A percentile compares a stretch with the other conserved stretches of the same genome.
Evolutionary conservation across 1,140 invertebrate genomes (phyloP).

Genomic region (Drosophila kohkoa): DNA sequence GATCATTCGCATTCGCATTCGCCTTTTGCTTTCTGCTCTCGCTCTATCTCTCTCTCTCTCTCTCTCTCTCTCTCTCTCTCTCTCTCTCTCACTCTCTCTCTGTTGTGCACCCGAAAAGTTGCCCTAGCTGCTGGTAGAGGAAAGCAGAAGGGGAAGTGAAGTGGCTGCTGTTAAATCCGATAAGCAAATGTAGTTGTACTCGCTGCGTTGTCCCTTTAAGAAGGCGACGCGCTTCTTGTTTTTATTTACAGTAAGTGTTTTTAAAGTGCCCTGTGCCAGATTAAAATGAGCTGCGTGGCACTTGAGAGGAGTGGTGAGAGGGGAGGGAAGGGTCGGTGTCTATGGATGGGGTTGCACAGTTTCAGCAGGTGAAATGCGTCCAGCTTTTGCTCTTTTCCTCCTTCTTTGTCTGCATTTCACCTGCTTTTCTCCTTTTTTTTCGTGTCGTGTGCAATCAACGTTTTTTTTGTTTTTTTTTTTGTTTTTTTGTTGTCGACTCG

Average conservation of each 20-base stretch:
- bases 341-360: constrained; percentile 1
- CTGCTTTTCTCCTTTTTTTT: constrained; percentile 13
- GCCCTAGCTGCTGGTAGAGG: constrained; percentile 37
- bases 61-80: not conserved
- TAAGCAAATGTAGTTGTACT: constrained; percentile 77
- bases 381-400: not conserved
- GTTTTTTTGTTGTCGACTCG: constrained; percentile 10
- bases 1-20: constrained; percentile 61
- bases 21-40: constrained; percentile 39
- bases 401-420: not conserved
- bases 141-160: not conserved
- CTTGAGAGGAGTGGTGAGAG: not conserved
- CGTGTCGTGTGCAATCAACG: constrained; percentile 59
- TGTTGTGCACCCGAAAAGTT: constrained; percentile 61
- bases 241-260: constrained; percentile 62
- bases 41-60: too few species aligned
- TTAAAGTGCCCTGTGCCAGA: constrained; percentile 58
- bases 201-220: constrained; percentile 48
- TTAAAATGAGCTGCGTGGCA: constrained; percentile 37
- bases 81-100: too few species aligned
- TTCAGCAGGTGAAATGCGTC: constrained; percentile 34
- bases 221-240: constrained; percentile 51
- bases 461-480: constrained; percentile 36
- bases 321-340: not conserved
- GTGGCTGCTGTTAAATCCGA: constrained; percentile 60